These are phyloP conservation scores for Silvanus unidentatus DNA, from an alignment of 2,888 invertebrate genomes.

Conservation along the genomic window DNA sequence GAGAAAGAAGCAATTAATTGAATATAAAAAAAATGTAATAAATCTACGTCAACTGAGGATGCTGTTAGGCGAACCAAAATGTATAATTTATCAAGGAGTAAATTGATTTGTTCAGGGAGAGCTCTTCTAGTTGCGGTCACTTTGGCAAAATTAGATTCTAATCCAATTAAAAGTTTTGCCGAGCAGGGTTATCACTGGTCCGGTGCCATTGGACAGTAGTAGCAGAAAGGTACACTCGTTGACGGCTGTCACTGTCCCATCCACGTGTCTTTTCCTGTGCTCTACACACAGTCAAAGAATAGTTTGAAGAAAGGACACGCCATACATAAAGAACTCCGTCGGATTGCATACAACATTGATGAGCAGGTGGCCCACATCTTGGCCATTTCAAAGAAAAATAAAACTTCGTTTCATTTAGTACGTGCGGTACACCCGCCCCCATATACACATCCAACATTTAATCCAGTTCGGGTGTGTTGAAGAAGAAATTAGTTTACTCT, in stretches of 20 bases:
- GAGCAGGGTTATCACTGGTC: conserved; percentile 32
- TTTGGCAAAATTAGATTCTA: conserved; percentile 48
- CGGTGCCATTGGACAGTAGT: conserved; percentile 28
- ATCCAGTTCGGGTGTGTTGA: conserved; percentile 12
- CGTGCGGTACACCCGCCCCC: conserved; percentile 11
- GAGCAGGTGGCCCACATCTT: conserved; percentile 30
- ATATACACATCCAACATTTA: conserved; percentile 4
- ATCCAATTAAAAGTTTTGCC: conserved; percentile 49
- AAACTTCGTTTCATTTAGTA: conserved; percentile 17
- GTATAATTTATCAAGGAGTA: conserved; percentile 37
- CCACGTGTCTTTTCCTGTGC: too few relatives aligned
- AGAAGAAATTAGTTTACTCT: conserved; percentile 21
- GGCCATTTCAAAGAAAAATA: conserved; percentile 29
- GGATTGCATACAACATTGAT: conserved; percentile 38
- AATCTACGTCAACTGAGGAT: conserved; percentile 3
- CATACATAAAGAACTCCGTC: conserved; percentile 20
- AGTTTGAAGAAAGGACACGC: conserved; percentile 4
- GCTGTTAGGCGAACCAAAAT: conserved; percentile 9
- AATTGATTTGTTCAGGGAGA: conserved; percentile 42
- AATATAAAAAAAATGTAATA: conserved; percentile 3
- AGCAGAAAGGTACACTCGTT: conserved; percentile 19
- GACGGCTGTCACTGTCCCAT: not conserved
- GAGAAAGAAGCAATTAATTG: too few relatives aligned
- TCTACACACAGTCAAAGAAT: too few relatives aligned
- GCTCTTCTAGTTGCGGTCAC: conserved; percentile 40